Evolutionary conservation across 30 jellyfish, hydroid and myxozoan genomes (phyloP), one percentile per base, ranked within the genome.

Genomic region (Cassiopea xamachana): DNA sequence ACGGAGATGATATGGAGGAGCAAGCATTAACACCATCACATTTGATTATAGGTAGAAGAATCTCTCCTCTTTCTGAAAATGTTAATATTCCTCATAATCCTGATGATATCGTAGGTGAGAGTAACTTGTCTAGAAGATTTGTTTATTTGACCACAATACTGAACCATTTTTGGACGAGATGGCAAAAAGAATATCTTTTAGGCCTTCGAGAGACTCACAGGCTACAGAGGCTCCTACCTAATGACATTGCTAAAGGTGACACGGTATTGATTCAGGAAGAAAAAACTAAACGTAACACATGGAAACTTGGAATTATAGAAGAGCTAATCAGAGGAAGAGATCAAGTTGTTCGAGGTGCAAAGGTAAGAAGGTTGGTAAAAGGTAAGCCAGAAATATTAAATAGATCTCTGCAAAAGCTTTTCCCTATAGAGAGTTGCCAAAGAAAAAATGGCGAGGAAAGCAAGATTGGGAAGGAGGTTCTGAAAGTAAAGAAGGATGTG

Each of bases 291-390:
- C 73, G 97, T 2, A 62, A 50, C 80, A 16, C 15, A 7, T 89
- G 97, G 97, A 89, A 82, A 79, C 5, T 73, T 7, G 93, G 83
- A 27, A 73, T 74, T 45, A 92, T 89, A 60, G 86, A 89, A 61
- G 93, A 81, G 7, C 68, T 89, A 10, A 75, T 89, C 17, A 7
- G 19, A 44, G 92, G 92, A 6, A 89, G 61, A 67, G 92, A 80
- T 50, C 92, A 92, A 1, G 55, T 45, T 3, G 58, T 73, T 2
- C 73, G 97, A 60, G 97, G 97, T 8, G 92, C 97, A 46, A 89
- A 79, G 91, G 91, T 88, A 10, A 64, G 95, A 46, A 71, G 44
- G 78, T 64, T 83, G 45, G 76, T 64, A 2, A 79, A 55, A 80
- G 95, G 95, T 79, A 79, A 88, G 87, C 80, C 86, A 9, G 85